Evolutionary conservation across 2,797 vertebrate species (phyloP), one percentile per base, ranked within the genome.

Genomic region (Etheostoma nigrum): DNA sequence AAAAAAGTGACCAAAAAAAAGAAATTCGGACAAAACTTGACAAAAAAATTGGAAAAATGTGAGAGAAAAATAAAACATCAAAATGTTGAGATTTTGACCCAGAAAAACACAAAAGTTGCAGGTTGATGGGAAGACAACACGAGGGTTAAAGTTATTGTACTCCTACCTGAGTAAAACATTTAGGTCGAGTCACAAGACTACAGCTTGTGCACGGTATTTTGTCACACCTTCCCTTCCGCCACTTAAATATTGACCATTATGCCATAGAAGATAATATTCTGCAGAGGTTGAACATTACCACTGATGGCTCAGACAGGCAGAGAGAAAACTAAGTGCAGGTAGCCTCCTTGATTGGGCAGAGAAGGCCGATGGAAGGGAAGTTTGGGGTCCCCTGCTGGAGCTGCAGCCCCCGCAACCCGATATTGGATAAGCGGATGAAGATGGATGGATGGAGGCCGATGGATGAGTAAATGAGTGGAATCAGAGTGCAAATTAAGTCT

Each of bases 291-390:
- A 78, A 68, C 62, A 7, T 30, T 49, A 48, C 67, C 2, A 21
- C 61, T 76, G 72, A 73, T 52, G 51, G 36, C 58, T 36, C 49
- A 78, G 66, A 70, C 2, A 0, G 21, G 53, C 51, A 40, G 27
- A 79, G 13, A 66, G 11, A 62, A 78, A 78, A 52, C 25, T 40
- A 74, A 70, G 45, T 62, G 33, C 27, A 53, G 7, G 53, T 67
- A 49, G 54, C 55, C 52, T 67, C 21, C 45, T 79, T 76, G 67
- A 79, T 83, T 19, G 78, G 27, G 11, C 19, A 40, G 36, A 73
- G 64, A 72, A n/a, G 51, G 52, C 45, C 79, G 73, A 67, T 27
- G 4, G 27, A 27, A 27, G 27, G 27, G 27, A 27, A 4, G 27
- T 27, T 4, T 27, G 27, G 27, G 30, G 30, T 30, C 30, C 30